Base-by-base conservation (phyloP, 2,888 invertebrate genomes). In the Cybosia mesomella region DNA sequence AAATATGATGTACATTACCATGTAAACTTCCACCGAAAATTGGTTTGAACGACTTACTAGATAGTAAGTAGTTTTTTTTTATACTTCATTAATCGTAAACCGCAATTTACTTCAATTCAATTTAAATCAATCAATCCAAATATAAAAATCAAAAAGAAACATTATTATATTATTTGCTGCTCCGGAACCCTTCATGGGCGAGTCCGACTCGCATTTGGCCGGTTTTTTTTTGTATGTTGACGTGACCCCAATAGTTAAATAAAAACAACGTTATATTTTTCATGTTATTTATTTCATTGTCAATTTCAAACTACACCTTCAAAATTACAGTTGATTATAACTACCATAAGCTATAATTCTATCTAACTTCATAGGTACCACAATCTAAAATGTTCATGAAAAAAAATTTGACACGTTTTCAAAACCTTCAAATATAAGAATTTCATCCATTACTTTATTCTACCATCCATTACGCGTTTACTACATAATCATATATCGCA, bases 221-320 rank as follows among this genome's bases (percentile, higher is more conserved):
- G n/a, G n/a, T n/a, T 28, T 4, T 28, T 28, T 28, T 2, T 28
- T 4, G 28, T 4, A 28, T 34, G 34, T 34, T 10, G 8, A 34
- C n/a, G n/a, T 7, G 34, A 34, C n/a, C n/a, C n/a, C n/a, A 10
- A 34, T 15, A 18, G 43, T 43, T 49, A n/a, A 81, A 81, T 63
- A 70, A 79, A 73, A 79, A 18, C 11, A 64, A 57, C 7, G 36
- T 49, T 0, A 58, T 76, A 22, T 69, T 69, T 76, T 86, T 89
- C 87, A 90, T 83, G 85, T 88, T 90, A 91, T 94, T 94, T 94
- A 94, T 94, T 93, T 92, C 88, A 85, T 93, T 89, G 88, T 94
- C 89, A 92, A 92, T 91, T 93, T 94, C 93, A 95, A 94, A 95
- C 94, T 95, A 95, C 94, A 94, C 92, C 90, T 92, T 92, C 92